These are phyloP conservation scores for Agrochola litura DNA, from an alignment of 2,888 invertebrate genomes.

Conservation along the genomic window DNA sequence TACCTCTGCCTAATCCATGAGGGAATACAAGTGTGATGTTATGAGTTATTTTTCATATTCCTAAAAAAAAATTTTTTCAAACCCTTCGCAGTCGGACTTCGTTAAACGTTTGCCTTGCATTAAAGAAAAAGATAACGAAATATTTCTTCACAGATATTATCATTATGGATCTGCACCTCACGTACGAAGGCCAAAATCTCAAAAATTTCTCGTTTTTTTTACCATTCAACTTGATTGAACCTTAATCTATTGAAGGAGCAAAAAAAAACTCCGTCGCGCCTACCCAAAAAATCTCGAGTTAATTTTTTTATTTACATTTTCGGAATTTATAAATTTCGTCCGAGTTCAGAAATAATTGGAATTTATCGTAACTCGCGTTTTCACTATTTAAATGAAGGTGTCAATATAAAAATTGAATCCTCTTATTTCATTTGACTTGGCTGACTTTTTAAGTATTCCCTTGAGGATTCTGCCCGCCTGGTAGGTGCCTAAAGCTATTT, in stretches of 20 bases:
- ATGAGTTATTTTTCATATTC: too few relatives aligned
- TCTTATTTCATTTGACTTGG: slow-evolving; percentile 2
- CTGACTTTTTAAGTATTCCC: slow-evolving; percentile 19
- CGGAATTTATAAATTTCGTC: slow-evolving; percentile 27
- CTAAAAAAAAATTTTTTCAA: too few relatives aligned
- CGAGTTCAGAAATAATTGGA: slow-evolving; percentile 12
- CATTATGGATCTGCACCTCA: slow-evolving; percentile 15
- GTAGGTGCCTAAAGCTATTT: slow-evolving; percentile 23
- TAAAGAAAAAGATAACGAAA: neutral
- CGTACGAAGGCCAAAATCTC: slow-evolving; percentile 24
- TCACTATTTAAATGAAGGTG: slow-evolving; percentile 31
- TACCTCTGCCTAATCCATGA: too few relatives aligned
- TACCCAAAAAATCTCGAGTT: neutral
- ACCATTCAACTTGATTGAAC: slow-evolving; percentile 28
- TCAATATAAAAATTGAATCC: slow-evolving; percentile 23
- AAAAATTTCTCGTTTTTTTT: slow-evolving; percentile 6
- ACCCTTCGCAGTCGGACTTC: neutral
- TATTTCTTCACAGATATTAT: slow-evolving; percentile 15
- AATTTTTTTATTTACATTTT: slow-evolving; percentile 34
- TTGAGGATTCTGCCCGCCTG: slow-evolving; percentile 27
- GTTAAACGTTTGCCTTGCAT: neutral
- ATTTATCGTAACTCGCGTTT: slow-evolving; percentile 26
- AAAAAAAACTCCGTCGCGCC: slow-evolving; percentile 11
- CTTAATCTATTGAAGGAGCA: slow-evolving; percentile 15
- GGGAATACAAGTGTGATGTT: too few relatives aligned